Evolutionary conservation across 2,888 invertebrate genomes (phyloP).

Genomic region (Philhelius pedissequus): DNA sequence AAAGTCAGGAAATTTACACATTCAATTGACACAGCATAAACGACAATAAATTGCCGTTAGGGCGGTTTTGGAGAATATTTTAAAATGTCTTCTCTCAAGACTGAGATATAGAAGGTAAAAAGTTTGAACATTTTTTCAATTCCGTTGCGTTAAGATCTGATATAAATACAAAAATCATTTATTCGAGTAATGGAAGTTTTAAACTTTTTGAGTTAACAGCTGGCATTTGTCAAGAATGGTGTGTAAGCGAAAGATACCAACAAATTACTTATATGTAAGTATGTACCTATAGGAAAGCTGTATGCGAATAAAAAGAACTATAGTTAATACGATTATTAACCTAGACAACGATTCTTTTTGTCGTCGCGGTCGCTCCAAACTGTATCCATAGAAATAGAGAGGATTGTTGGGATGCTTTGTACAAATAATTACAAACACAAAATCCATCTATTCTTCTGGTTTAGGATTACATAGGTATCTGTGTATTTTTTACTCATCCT

Average conservation of each 20-base stretch:
- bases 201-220: not conserved
- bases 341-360: not conserved
- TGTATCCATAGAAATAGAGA: too few relatives aligned
- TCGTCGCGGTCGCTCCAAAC: too few relatives aligned
- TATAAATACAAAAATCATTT: not conserved
- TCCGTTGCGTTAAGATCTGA: too few relatives aligned
- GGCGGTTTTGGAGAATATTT: not conserved
- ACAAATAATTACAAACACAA: too few relatives aligned
- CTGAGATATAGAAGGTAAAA: not conserved
- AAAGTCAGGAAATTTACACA: slow-evolving; percentile 51
- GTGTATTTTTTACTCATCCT: too few relatives aligned
- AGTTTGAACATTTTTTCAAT: not conserved
- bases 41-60: slow-evolving; percentile 18
- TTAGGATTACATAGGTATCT: too few relatives aligned
- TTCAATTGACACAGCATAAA: slow-evolving; percentile 58
- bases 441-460: too few relatives aligned
- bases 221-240: not conserved
- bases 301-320: too few relatives aligned
- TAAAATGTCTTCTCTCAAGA: not conserved
- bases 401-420: too few relatives aligned
- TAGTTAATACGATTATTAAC: slow-evolving; percentile 37
- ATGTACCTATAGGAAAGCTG: too few relatives aligned
- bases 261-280: too few relatives aligned
- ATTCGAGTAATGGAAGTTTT: not conserved
- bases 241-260: too few relatives aligned